Percentiles rank a stretch among this genome's conserved stretches.
Evolutionary conservation across 2,113 vertebrate genomes (phyloP).

Genomic region (Benitochromis conjunctus): DNA sequence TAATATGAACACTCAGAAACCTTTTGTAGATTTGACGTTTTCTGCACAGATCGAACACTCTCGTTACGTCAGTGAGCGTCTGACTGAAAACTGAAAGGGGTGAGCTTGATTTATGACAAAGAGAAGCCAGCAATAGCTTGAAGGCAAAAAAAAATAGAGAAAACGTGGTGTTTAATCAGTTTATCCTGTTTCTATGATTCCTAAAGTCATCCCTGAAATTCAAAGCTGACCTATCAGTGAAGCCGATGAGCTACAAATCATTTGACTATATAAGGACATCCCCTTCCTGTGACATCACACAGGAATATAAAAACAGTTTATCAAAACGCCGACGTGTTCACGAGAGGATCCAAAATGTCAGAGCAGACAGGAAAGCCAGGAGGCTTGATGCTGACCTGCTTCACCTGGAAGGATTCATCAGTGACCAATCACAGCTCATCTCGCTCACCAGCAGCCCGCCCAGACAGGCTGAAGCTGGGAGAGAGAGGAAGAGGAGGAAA

Average conservation of each 20-base stretch:
- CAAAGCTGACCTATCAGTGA: not conserved
- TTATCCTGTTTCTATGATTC: not conserved
- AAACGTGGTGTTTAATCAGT: not conserved
- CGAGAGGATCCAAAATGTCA: not conserved
- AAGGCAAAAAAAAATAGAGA: not conserved
- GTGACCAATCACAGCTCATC: not conserved
- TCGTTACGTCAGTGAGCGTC: not conserved
- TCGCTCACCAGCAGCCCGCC: constrained; percentile 24
- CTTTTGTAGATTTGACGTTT: not conserved
- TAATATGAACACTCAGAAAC: not conserved
- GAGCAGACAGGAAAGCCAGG: not conserved
- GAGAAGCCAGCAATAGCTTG: not conserved
- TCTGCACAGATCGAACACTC: not conserved
- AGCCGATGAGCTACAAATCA: not conserved
- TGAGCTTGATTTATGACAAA: not conserved
- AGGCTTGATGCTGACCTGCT: not conserved
- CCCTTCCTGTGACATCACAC: not conserved
- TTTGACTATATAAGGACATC: not conserved
- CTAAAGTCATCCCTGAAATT: not conserved
- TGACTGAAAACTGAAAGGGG: not conserved
- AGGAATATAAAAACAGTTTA: not conserved
- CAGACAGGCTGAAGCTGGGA: constrained; percentile 45
- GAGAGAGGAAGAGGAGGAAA: not conserved
- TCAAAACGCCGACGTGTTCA: not conserved
- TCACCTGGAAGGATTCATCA: not conserved